phyloP scores from a whole-genome alignment of 2,888 invertebrate species.

The Lypha dubia region DNA sequence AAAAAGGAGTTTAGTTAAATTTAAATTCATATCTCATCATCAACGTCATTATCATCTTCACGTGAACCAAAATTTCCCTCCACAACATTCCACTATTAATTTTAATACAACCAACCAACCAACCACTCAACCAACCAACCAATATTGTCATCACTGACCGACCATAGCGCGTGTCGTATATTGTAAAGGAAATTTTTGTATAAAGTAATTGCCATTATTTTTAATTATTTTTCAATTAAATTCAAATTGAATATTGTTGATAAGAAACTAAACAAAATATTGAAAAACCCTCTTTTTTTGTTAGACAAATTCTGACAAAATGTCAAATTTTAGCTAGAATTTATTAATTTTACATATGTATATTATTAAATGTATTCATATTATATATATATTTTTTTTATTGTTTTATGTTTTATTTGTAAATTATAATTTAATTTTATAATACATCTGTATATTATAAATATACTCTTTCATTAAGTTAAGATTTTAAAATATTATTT shows the following conservation, averaged over 20 bases:
- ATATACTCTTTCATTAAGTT: slow-evolving; percentile 73
- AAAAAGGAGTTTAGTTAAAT: slow-evolving; percentile 57
- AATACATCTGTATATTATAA: slow-evolving; percentile 42
- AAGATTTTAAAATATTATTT: slow-evolving; percentile 74
- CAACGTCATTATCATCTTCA: neutral
- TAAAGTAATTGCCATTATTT: slow-evolving; percentile 72
- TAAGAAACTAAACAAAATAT: slow-evolving; percentile 44
- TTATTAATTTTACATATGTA: slow-evolving; percentile 77
- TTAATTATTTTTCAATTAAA: slow-evolving; percentile 68
- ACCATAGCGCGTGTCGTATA: slow-evolving; percentile 14
- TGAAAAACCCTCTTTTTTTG: slow-evolving; percentile 50
- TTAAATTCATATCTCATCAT: slow-evolving; percentile 23
- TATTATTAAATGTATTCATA: slow-evolving; percentile 67
- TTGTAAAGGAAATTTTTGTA: slow-evolving; percentile 61
- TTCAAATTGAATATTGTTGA: slow-evolving; percentile 65
- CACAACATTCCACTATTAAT: slow-evolving; percentile 11
- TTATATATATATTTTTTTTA: slow-evolving; percentile 62
- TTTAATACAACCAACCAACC: slow-evolving; percentile 34
- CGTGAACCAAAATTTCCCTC: neutral
- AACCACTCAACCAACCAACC: neutral
- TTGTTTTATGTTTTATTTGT: slow-evolving; percentile 67
- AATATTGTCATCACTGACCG: slow-evolving; percentile 22
- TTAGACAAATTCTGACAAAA: slow-evolving; percentile 54
- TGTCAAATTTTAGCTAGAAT: slow-evolving; percentile 68
- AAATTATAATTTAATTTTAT: slow-evolving; percentile 72